Percentiles rank a stretch among this genome's conserved stretches.
Conservation (phyloP, 2,888 invertebrate species). For the Allygus modestus region DNA sequence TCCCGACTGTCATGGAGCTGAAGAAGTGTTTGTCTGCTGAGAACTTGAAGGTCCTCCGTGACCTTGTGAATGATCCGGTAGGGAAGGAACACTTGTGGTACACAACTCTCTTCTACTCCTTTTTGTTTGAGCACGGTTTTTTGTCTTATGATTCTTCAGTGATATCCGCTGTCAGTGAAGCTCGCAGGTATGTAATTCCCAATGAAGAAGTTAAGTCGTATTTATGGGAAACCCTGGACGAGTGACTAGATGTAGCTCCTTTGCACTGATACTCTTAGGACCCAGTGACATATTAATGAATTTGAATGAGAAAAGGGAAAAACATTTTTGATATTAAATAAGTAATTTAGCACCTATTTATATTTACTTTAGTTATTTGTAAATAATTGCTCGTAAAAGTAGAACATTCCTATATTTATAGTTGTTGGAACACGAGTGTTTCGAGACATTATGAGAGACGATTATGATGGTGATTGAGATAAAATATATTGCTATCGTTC, state of each 20-base stretch:
- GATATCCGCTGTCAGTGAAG: background rate
- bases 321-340: no score
- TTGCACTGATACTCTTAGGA: slow-evolving; percentile 7
- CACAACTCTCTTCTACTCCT: background rate
- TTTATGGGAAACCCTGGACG: slow-evolving; percentile 6
- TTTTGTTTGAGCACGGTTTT: slow-evolving; percentile 1
- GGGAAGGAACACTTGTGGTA: background rate
- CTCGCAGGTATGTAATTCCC: slow-evolving; percentile 8
- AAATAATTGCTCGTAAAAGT: no score
- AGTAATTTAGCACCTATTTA: no score
- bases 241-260: slow-evolving; percentile 10
- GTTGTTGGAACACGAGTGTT: no score
- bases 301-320: background rate
- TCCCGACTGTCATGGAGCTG: background rate
- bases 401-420: no score
- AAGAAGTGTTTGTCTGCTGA: background rate
- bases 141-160: background rate
- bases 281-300: background rate
- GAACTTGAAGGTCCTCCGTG: background rate
- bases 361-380: no score
- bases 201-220: slow-evolving; percentile 24
- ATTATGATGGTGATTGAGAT: background rate
- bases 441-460: background rate
- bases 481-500: background rate
- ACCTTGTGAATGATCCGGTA: background rate